A percentile compares a stretch with the other conserved stretches of the same genome.
Conservation (phyloP, 2,797 vertebrate species). For the Ctenopoma kingsleyae region DNA sequence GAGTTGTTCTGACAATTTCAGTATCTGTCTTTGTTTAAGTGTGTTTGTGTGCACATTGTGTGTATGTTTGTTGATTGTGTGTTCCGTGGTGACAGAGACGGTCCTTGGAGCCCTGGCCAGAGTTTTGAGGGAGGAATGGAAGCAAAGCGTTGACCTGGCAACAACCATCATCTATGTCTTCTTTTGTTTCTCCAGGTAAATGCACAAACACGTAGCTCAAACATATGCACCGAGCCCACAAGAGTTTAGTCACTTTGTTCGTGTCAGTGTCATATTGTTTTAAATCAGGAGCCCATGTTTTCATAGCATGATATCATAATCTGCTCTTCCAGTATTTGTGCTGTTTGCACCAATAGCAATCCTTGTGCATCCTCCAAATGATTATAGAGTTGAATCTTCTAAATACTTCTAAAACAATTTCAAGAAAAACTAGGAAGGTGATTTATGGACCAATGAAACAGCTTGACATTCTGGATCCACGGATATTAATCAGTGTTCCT, state of each 20-base stretch:
- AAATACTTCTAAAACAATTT: too few relatives aligned
- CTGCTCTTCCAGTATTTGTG: too few relatives aligned
- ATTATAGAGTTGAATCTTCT: too few relatives aligned
- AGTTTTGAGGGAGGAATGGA: conserved; percentile 95
- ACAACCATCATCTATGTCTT: conserved; percentile 95
- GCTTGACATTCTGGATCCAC: too few relatives aligned
- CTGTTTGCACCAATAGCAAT: too few relatives aligned
- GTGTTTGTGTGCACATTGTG: not conserved
- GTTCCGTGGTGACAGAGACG: conserved; percentile 82
- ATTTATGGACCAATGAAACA: too few relatives aligned
- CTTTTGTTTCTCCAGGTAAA: conserved; percentile 95
- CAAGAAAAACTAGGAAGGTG: too few relatives aligned
- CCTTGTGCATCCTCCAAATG: too few relatives aligned
- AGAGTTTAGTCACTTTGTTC: too few relatives aligned
- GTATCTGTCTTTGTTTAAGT: not conserved
- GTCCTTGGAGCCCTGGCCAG: conserved; percentile 91
- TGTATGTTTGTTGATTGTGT: conserved; percentile 27
- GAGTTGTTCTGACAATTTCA: not conserved
- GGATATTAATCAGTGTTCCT: too few relatives aligned
- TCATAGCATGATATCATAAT: not conserved
- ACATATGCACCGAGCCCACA: not conserved
- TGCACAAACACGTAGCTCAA: not conserved
- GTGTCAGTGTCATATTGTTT: not conserved
- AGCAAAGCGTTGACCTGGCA: conserved; percentile 93
- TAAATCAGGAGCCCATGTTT: not conserved